phyloP scores from a whole-genome alignment of 64 coral and sea anemone species.

The Dendrophyllia cribrosa region DNA sequence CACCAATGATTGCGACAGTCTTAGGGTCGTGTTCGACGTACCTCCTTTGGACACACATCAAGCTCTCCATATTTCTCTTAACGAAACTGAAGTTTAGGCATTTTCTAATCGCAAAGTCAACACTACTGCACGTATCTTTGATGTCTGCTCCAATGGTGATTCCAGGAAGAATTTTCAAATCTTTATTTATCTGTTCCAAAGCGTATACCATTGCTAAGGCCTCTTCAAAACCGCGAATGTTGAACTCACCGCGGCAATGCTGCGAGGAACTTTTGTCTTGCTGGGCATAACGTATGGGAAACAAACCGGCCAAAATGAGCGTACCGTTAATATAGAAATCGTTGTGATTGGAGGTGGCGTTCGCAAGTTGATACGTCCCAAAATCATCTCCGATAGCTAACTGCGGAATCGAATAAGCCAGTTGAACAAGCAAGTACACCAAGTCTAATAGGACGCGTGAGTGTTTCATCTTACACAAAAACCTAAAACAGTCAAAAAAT shows the following conservation, averaged over 20 bases:
- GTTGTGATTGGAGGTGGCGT: neutral
- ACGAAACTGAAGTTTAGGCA: slow-evolving; percentile 87
- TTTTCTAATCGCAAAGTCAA: slow-evolving; percentile 80
- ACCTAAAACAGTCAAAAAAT: neutral
- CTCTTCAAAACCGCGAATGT: slow-evolving; percentile 65
- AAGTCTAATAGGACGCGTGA: neutral
- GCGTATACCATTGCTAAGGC: slow-evolving; percentile 83
- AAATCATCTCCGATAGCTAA: neutral
- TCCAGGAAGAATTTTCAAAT: slow-evolving; percentile 71
- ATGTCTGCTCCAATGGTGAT: slow-evolving; percentile 82
- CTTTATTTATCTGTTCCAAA: slow-evolving; percentile 75
- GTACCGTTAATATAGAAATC: slow-evolving; percentile 60
- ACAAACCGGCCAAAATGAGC: slow-evolving; percentile 78
- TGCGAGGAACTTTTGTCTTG: slow-evolving; percentile 5
- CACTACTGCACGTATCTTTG: slow-evolving; percentile 84
- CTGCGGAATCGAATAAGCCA: neutral
- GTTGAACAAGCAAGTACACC: neutral
- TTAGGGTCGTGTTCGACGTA: neutral
- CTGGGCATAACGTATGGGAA: slow-evolving; percentile 71
- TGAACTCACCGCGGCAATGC: slow-evolving; percentile 61
- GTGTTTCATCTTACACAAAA: slow-evolving; percentile 13
- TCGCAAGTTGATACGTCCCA: neutral
- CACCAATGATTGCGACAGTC: slow-evolving; percentile 77
- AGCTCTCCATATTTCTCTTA: slow-evolving; percentile 44
- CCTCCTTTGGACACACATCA: neutral